phyloP scores from a whole-genome alignment of 2,797 vertebrate species.

The Paedocypris micromegethes region DNA sequence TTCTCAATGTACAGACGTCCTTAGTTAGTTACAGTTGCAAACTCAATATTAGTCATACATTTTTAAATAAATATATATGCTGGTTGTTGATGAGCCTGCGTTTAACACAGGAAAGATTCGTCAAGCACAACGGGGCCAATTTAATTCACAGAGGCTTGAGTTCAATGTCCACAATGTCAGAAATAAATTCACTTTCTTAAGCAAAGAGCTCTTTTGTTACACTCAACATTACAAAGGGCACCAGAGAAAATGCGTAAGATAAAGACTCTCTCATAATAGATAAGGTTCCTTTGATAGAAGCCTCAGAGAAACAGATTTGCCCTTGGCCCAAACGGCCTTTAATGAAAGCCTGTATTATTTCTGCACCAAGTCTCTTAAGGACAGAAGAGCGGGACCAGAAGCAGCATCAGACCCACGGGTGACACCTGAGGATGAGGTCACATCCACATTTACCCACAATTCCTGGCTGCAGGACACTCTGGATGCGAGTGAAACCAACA shows the following conservation, averaged over 20 bases:
- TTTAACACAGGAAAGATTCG: slow-evolving; percentile 8
- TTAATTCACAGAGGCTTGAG: slow-evolving; percentile 23
- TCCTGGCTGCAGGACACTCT: slow-evolving; percentile 27
- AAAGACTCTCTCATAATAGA: slow-evolving; percentile 37
- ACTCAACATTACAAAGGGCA: slow-evolving; percentile 28
- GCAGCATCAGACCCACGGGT: slow-evolving; percentile 22
- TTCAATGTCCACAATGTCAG: slow-evolving; percentile 36
- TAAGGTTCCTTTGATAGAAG: slow-evolving; percentile 43
- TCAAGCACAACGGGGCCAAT: slow-evolving; percentile 20
- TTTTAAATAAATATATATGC: slow-evolving; percentile 18
- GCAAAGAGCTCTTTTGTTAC: slow-evolving; percentile 41
- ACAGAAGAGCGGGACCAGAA: slow-evolving; percentile 30
- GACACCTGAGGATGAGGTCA: slow-evolving; percentile 40
- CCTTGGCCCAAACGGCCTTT: slow-evolving; percentile 36
- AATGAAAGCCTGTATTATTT: slow-evolving; percentile 43
- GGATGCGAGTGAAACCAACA: slow-evolving; percentile 1
- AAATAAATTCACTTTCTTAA: slow-evolving; percentile 38
- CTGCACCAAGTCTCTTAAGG: slow-evolving; percentile 38
- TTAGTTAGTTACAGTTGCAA: too few species aligned
- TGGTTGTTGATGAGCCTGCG: neutral
- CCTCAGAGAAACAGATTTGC: slow-evolving; percentile 39
- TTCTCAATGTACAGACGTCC: too few species aligned
- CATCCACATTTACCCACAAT: slow-evolving; percentile 33
- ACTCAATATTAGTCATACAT: neutral
- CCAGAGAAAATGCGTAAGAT: slow-evolving; percentile 35